Evolutionary conservation across 64 coral and sea anemone species (phyloP).

Genomic region (Trachythela sp.): DNA sequence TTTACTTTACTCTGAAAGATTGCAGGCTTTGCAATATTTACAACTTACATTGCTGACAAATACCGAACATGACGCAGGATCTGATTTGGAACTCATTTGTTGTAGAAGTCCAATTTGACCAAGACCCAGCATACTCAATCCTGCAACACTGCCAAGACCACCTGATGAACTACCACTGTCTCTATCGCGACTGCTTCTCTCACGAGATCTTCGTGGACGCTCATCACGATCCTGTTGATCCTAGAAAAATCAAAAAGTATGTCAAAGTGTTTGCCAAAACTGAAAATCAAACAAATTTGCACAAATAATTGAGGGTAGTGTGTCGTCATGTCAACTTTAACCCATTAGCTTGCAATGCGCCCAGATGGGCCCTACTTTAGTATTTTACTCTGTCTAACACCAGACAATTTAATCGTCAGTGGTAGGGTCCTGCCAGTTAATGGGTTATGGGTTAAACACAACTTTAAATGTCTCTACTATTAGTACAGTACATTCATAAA

Average conservation of each 20-base stretch:
- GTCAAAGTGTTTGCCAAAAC: too few species aligned
- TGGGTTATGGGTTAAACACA: too few species aligned
- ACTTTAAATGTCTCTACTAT: too few species aligned
- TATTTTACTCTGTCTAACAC: too few species aligned
- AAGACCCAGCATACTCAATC: neutral
- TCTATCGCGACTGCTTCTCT: neutral
- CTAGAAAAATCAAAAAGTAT: neutral
- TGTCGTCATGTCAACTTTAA: too few species aligned
- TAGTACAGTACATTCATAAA: too few species aligned
- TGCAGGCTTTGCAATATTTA: neutral
- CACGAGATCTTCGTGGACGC: neutral
- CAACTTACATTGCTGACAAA: slow-evolving; percentile 13
- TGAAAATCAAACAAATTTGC: too few species aligned
- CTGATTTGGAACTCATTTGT: neutral
- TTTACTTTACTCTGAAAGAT: neutral
- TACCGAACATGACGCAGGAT: neutral
- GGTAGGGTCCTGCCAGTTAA: too few species aligned
- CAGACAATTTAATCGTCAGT: too few species aligned
- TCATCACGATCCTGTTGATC: neutral
- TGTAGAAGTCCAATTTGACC: slow-evolving; percentile 1
- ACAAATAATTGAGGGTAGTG: too few species aligned
- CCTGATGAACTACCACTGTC: neutral
- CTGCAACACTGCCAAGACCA: neutral
- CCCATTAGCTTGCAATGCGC: too few species aligned
- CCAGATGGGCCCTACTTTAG: too few species aligned